phyloP scores from a whole-genome alignment of 2,113 vertebrate species.

The Nannobrachium achirus region DNA sequence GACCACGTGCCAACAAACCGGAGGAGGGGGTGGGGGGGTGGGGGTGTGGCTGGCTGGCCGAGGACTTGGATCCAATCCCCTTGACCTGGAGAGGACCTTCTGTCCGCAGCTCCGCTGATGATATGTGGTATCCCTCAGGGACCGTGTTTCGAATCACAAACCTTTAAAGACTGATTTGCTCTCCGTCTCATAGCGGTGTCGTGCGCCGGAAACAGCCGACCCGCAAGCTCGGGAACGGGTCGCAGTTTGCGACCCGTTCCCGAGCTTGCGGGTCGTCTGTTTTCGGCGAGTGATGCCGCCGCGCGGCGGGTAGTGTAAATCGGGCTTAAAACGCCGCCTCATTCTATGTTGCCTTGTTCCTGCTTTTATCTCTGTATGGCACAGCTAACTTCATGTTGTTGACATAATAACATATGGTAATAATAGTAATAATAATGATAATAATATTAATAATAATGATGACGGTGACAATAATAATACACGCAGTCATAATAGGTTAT shows the following conservation, averaged over 20 bases:
- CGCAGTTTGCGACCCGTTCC: too few relatives aligned
- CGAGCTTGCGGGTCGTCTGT: too few relatives aligned
- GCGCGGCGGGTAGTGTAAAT: too few relatives aligned
- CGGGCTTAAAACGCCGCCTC: constrained; percentile 63
- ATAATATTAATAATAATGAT: constrained; percentile 44
- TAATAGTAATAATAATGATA: constrained; percentile 64
- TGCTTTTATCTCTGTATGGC: constrained; percentile 68
- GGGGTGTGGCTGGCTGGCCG: too few relatives aligned
- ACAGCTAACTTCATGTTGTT: constrained; percentile 73
- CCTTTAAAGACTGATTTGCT: constrained; percentile 24
- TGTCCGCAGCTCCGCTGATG: constrained; percentile 61
- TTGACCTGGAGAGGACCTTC: constrained; percentile 40
- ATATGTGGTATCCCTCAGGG: constrained; percentile 72
- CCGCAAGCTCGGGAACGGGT: too few relatives aligned
- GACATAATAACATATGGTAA: constrained; percentile 69
- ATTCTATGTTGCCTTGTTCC: constrained; percentile 77
- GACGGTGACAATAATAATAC: constrained; percentile 61
- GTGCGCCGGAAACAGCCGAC: too few relatives aligned
- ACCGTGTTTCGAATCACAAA: constrained; percentile 62
- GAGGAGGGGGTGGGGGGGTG: constrained; percentile 23
- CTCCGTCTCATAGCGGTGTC: too few relatives aligned
- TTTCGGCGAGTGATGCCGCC: too few relatives aligned
- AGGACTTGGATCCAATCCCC: constrained; percentile 31
- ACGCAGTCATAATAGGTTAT: constrained; percentile 73
- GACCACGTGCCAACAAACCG: constrained; percentile 75